Percentiles rank a stretch among this genome's conserved stretches.
These are phyloP conservation scores for Gobio gobio DNA, from an alignment of 2,113 vertebrate species.

Conservation along the genomic window DNA sequence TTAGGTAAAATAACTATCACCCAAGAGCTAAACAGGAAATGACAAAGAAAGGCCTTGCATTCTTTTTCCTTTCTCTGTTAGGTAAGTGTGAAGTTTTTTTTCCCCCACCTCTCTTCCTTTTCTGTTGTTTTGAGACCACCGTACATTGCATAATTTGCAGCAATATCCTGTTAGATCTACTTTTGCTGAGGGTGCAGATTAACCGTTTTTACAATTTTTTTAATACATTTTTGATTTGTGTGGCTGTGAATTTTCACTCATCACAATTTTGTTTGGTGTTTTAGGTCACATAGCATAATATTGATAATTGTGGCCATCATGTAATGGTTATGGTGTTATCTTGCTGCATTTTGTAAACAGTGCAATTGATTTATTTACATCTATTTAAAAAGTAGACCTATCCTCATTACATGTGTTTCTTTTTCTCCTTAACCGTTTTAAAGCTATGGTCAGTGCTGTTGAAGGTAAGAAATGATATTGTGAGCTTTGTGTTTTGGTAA, in stretches of 20 bases:
- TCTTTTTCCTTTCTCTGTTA: conserved; percentile 26
- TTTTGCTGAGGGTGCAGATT: too few species aligned
- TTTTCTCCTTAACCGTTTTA: not conserved
- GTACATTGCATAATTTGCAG: conserved; percentile 2
- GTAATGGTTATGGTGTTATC: not conserved
- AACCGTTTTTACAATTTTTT: too few species aligned
- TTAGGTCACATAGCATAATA: not conserved
- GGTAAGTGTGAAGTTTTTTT: conserved; percentile 34
- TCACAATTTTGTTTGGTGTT: not conserved
- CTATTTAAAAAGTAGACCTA: not conserved
- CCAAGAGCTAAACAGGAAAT: conserved; percentile 35
- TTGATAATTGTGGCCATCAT: not conserved
- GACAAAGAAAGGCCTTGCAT: conserved; percentile 7
- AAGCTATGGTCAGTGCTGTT: conserved; percentile 42
- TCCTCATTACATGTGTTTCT: not conserved
- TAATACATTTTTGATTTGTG: not conserved
- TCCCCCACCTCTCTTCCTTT: not conserved
- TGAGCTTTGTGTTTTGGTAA: not conserved
- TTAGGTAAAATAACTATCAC: not conserved
- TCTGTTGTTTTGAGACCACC: conserved; percentile 16
- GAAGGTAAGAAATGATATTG: conserved; percentile 33
- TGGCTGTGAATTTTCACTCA: not conserved
- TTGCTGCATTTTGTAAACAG: not conserved
- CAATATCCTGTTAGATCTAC: conserved; percentile 44
- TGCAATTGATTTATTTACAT: too few species aligned